These are phyloP conservation scores for Drosophila nr. perissopoda DNA, from an alignment of 2,888 invertebrate genomes.

Conservation along the genomic window DNA sequence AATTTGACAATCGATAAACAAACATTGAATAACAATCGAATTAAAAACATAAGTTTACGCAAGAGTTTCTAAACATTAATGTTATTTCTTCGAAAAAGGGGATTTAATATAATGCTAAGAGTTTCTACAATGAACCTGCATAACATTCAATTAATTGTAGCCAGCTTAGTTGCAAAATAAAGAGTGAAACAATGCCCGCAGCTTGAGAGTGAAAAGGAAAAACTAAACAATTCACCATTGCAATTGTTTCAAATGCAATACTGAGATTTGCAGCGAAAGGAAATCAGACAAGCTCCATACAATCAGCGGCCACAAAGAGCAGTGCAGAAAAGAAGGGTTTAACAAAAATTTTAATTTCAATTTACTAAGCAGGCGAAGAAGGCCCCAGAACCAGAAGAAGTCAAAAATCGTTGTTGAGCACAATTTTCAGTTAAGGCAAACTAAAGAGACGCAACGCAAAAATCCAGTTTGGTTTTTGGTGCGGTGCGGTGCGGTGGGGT, in stretches of 20 bases:
- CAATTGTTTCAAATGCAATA: constrained; percentile 36
- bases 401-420: constrained; percentile 57
- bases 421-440: constrained; percentile 35
- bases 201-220: background rate
- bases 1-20: background rate
- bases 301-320: constrained; percentile 42
- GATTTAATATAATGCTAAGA: background rate
- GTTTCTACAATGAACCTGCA: constrained; percentile 10
- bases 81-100: background rate
- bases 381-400: constrained; percentile 29
- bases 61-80: constrained; percentile 22
- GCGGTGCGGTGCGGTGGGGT: background rate
- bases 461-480: constrained; percentile 46
- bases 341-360: constrained; percentile 67
- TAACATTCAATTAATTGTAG: constrained; percentile 29
- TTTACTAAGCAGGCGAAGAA: constrained; percentile 39
- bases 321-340: constrained; percentile 31
- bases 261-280: constrained; percentile 5
- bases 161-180: constrained; percentile 20
- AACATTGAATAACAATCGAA: constrained; percentile 8
- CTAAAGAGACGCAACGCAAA: constrained; percentile 27
- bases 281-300: constrained; percentile 25
- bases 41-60: background rate
- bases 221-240: constrained; percentile 9
- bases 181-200: background rate